Evolutionary conservation across 2,797 vertebrate genomes (phyloP), one percentile per base, ranked within the genome.

Genomic region (Moxostoma hubbsi): DNA sequence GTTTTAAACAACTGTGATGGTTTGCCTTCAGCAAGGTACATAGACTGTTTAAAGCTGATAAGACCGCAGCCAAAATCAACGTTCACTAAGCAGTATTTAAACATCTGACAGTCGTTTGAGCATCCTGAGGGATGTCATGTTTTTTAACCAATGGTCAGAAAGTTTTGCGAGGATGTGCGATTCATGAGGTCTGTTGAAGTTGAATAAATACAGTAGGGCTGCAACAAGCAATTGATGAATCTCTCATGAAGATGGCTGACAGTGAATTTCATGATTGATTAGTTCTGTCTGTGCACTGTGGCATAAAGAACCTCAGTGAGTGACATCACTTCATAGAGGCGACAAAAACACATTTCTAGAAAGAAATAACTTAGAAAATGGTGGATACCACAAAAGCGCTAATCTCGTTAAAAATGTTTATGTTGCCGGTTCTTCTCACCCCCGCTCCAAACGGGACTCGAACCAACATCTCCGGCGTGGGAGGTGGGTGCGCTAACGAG

Each of bases 11-110:
- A 92, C 92, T 89, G 92, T 88, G 90, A 91, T 90, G 93, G 92
- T 94, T 94, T 94, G 93, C 24, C 87, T 89, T 90, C 85, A 90
- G 91, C 92, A 81, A 91, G 92, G 92, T 94, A 94, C 93, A 94
- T 91, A 92, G 89, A 91, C 93, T 94, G 92, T 92, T 90, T 93
- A 92, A 93, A 92, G 91, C 92, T 89, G 93, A 93, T 93, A 93
- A 86, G 87, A 81, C 76, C 2, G 76, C 83, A 82, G 88, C 91
- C 90, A 93, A 92, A 91, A 90, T 93, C 91, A 93, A 93, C 92
- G 93, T 84, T 81, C 88, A 79, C 61, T 24, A 24, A 24, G 24
- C 24, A 24, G 81, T 80, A 83, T 85, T 84, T 75, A 74, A 85
- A 85, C 63, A 83, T 77, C 86, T 81, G 69, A 83, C 55, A 45